phyloP scores from a whole-genome alignment of 2,113 vertebrate species.

The Centropristis striata region DNA sequence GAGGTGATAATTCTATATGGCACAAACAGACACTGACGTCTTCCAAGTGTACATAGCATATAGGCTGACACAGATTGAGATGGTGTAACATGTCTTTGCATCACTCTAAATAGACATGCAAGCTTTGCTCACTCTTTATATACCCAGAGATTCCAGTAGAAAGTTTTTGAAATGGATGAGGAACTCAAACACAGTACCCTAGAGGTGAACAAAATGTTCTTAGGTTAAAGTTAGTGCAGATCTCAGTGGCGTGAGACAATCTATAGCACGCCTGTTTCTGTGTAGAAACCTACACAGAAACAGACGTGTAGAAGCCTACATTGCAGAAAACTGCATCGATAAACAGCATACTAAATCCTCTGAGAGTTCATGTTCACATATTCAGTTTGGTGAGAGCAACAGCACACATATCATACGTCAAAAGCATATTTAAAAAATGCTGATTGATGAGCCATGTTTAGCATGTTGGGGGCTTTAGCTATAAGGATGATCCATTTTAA shows the following conservation, averaged over 20 bases:
- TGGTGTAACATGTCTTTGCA: slow-evolving; percentile 63
- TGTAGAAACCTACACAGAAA: too few species aligned
- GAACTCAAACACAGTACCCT: slow-evolving; percentile 1
- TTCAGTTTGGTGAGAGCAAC: slow-evolving; percentile 48
- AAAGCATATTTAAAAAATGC: slow-evolving; percentile 50
- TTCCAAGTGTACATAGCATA: slow-evolving; percentile 79
- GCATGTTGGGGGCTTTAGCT: not conserved
- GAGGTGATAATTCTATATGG: slow-evolving; percentile 81
- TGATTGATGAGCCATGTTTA: slow-evolving; percentile 12
- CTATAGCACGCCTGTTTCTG: slow-evolving; percentile 27
- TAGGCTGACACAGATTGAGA: slow-evolving; percentile 80
- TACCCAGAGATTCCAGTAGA: slow-evolving; percentile 10
- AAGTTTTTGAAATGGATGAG: slow-evolving; percentile 11
- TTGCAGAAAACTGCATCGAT: slow-evolving; percentile 30
- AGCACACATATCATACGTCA: slow-evolving; percentile 39
- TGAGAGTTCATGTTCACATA: slow-evolving; percentile 33
- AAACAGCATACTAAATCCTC: slow-evolving; percentile 40
- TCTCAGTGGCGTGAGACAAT: slow-evolving; percentile 34
- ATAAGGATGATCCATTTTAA: not conserved
- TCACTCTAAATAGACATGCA: slow-evolving; percentile 57
- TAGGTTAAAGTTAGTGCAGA: slow-evolving; percentile 45
- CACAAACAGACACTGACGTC: slow-evolving; percentile 76
- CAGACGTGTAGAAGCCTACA: slow-evolving; percentile 27
- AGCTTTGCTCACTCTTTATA: slow-evolving; percentile 35
- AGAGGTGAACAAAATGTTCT: slow-evolving; percentile 4